These are phyloP conservation scores for Pachypeltis micranthus DNA, from an alignment of 1,140 invertebrate genomes.

Conservation along the genomic window DNA sequence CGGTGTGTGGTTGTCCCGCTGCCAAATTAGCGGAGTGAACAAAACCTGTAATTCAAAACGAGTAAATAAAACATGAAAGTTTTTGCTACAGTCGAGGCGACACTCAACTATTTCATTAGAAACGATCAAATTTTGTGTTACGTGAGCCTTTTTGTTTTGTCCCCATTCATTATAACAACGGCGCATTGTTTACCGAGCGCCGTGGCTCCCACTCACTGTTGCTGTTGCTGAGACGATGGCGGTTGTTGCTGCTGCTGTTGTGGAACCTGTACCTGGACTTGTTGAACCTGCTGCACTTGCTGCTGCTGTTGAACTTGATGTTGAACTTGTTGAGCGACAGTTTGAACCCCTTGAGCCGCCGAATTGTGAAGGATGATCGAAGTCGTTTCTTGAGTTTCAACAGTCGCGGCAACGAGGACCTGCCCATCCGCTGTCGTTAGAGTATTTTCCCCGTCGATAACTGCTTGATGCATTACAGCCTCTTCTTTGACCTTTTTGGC, in stretches of 20 bases:
- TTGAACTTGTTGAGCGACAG: not conserved
- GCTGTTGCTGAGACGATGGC: not conserved
- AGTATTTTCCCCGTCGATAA: not conserved
- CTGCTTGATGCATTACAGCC: not conserved
- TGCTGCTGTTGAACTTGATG: not conserved
- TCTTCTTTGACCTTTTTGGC: conserved; percentile 25
- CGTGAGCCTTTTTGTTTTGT: not conserved
- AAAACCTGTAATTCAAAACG: too few species aligned
- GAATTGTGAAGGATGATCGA: not conserved
- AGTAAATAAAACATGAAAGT: too few species aligned
- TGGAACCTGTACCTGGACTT: conserved; percentile 1
- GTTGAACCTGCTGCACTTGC: not conserved
- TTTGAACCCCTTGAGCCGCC: not conserved
- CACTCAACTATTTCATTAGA: not conserved
- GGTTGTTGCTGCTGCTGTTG: not conserved
- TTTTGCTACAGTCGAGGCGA: not conserved
- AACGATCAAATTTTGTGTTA: not conserved
- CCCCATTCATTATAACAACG: not conserved
- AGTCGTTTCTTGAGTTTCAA: not conserved
- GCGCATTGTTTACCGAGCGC: not conserved
- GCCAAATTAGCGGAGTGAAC: too few species aligned
- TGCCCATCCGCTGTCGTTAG: not conserved
- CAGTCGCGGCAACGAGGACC: not conserved
- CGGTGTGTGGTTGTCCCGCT: too few species aligned
- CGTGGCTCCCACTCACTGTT: not conserved